Conservation (phyloP, 2,113 vertebrate genomes). For the Caranx ignobilis region DNA sequence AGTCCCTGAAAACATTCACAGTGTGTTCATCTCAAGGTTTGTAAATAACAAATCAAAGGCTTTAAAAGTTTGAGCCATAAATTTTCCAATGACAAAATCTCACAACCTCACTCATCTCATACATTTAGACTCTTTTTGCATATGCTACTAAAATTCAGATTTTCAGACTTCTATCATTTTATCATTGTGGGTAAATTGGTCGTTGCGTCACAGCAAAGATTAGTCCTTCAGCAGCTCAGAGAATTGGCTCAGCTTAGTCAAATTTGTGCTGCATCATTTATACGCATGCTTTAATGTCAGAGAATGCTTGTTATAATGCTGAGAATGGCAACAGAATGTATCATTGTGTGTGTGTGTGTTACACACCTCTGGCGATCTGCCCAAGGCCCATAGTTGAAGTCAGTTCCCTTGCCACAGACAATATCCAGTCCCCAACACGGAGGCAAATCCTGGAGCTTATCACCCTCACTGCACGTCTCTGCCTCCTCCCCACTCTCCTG, state of each 20-base stretch:
- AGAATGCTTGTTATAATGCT: background rate
- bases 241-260: background rate
- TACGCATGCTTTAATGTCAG: background rate
- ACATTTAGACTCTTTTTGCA: background rate
- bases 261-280: background rate
- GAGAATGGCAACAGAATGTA: background rate
- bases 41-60: background rate
- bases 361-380: slow-evolving; percentile 95
- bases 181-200: background rate
- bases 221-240: background rate
- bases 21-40: background rate
- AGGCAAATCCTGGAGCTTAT: slow-evolving; percentile 95
- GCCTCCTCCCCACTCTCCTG: slow-evolving; percentile 88
- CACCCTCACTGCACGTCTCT: slow-evolving; percentile 89
- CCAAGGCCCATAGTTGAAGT: slow-evolving; percentile 99
- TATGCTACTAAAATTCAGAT: background rate
- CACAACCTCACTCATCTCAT: background rate
- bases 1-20: slow-evolving; percentile 85
- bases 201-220: background rate
- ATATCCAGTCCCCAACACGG: slow-evolving; percentile 98
- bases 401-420: slow-evolving; percentile 98
- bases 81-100: background rate
- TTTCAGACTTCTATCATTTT: background rate
- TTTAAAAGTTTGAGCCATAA: background rate
- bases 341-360: background rate